These are phyloP conservation scores for Cheilosia vulpina DNA, from an alignment of 2,888 invertebrate genomes.

Conservation along the genomic window DNA sequence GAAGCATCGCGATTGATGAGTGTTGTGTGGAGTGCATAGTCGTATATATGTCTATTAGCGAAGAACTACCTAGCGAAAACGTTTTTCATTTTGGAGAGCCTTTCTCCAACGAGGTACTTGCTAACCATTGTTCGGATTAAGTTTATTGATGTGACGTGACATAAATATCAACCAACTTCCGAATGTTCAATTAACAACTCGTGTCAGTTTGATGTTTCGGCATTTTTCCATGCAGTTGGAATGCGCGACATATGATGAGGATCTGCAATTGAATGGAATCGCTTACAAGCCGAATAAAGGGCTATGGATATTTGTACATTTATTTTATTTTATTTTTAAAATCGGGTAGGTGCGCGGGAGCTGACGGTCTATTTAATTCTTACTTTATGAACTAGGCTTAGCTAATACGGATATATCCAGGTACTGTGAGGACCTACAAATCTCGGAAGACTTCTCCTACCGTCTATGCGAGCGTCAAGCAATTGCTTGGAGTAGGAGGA, in stretches of 20 bases:
- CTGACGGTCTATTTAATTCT: too few species aligned
- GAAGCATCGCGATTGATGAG: constrained; percentile 18
- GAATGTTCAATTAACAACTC: constrained; percentile 45
- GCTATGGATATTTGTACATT: too few species aligned
- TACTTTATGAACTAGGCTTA: too few species aligned
- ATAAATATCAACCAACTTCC: constrained; percentile 68
- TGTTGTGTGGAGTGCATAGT: background rate
- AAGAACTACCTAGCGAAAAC: constrained; percentile 23
- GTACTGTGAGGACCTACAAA: too few species aligned
- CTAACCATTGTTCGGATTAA: constrained; percentile 57
- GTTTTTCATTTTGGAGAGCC: constrained; percentile 53
- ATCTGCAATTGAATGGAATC: background rate
- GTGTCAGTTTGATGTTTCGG: constrained; percentile 41
- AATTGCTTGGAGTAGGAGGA: too few species aligned
- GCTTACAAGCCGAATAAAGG: too few species aligned
- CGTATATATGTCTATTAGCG: background rate
- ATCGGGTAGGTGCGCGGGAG: too few species aligned
- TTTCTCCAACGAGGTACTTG: constrained; percentile 47
- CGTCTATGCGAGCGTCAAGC: too few species aligned
- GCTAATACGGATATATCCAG: too few species aligned
- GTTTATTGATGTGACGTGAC: constrained; percentile 52
- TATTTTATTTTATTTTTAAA: too few species aligned
- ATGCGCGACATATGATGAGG: background rate
- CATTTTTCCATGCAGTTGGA: constrained; percentile 6
- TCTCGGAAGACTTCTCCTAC: too few species aligned